Evolutionary conservation across 2,888 invertebrate species (phyloP), one percentile per base, ranked within the genome.

Genomic region (Chaetoderma sp.): DNA sequence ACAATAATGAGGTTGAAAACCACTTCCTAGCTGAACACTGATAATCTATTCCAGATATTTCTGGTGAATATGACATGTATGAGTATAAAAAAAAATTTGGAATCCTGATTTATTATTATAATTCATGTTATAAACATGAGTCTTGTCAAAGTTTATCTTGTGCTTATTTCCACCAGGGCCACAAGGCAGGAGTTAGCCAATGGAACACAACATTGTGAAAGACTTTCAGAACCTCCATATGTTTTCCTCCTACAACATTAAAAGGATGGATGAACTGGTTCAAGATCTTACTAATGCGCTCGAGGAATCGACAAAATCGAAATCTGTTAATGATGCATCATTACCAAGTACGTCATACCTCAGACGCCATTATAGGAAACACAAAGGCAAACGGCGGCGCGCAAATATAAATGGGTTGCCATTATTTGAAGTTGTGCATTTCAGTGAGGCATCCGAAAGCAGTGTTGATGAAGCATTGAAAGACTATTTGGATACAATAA

Each of bases 251-350:
- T 60, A 58, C 16, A 82, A 83, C 67, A 78, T 83, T 65, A 74
- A 80, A 56, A 83, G 78, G 58, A 86, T 86, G 86, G 86, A 86
- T 73, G 85, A 84, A 69, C 70, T 86, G 62, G 86, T 86, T 6
- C 82, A 85, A 60, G 86, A 86, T 68, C 77, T 86, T 8, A 81
- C 83, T 47, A 77, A 77, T 68, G 86, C 86, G 16, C 73, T 86
- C 54, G 86, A 86, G 63, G 86, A 86, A 68, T 79, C 81, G 10
- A 76, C 82, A 4, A 76, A 71, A 62, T 70, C 67, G 50, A 74
- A 74, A 52, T 73, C 75, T 10, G 69, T 74, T 8, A 70, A 74
- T 55, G 73, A 76, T 23, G 69, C 72, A 21, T 76, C 75, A 23
- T 73, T 72, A 60, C 70, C 71, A 13, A 67, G 74, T 16, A 66